phyloP scores from a whole-genome alignment of 2,113 vertebrate genomes.

The Oxyura jamaicensis region DNA sequence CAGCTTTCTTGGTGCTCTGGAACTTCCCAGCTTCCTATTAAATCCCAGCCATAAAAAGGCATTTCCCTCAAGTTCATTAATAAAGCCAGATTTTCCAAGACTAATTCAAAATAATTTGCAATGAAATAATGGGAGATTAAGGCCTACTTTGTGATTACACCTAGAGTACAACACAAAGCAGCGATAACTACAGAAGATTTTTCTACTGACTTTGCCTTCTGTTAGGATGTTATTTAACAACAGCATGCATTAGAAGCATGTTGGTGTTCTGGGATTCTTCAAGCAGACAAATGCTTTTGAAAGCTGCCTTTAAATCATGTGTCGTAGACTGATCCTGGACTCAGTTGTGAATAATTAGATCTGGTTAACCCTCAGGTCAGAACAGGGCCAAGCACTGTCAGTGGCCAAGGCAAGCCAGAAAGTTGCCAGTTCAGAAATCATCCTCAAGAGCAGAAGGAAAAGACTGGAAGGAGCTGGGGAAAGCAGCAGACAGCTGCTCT shows the following conservation, averaged over 20 bases:
- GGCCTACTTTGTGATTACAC: neutral
- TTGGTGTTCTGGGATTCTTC: neutral
- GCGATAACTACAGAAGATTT: fast-evolving
- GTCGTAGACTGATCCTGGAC: neutral
- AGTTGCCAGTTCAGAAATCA: neutral
- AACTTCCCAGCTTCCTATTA: constrained; percentile 28
- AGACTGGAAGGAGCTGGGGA: fast-evolving
- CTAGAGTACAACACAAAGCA: neutral
- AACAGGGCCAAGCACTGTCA: neutral
- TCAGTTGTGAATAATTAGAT: neutral
- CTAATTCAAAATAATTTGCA: neutral
- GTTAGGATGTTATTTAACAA: neutral
- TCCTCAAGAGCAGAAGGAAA: neutral
- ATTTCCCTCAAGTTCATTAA: constrained; percentile 1
- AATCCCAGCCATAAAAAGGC: neutral
- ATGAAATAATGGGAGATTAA: neutral
- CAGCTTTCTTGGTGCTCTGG: constrained; percentile 1
- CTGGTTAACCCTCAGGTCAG: neutral
- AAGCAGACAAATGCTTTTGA: neutral
- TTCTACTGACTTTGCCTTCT: neutral
- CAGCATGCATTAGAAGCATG: neutral
- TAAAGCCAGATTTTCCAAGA: neutral
- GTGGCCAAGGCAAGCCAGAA: neutral
- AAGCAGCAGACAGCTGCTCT: neutral
- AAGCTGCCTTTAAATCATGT: neutral